Evolutionary conservation across 2,888 invertebrate species (phyloP).

Genomic region (Pedicia rivosa): DNA sequence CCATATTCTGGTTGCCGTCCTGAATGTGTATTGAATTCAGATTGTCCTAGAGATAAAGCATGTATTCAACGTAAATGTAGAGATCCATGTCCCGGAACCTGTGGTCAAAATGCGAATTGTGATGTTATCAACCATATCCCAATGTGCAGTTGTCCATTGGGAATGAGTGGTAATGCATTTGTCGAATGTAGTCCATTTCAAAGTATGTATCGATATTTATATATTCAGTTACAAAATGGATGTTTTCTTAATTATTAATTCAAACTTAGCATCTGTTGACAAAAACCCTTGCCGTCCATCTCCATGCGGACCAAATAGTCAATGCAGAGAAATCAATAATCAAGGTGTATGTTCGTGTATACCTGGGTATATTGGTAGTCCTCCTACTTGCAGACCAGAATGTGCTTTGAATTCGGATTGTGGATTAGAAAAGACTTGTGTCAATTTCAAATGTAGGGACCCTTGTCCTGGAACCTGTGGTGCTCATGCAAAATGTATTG

Average conservation of each 20-base stretch:
- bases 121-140: slow-evolving; percentile 57
- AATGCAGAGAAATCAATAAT: slow-evolving; percentile 45
- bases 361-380: slow-evolving; percentile 45
- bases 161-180: slow-evolving; percentile 57
- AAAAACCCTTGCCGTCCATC: slow-evolving; percentile 48
- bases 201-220: slow-evolving; percentile 36
- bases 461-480: slow-evolving; percentile 64
- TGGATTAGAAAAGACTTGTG: slow-evolving; percentile 46
- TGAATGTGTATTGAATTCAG: slow-evolving; percentile 63
- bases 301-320: slow-evolving; percentile 53
- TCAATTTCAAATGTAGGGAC: slow-evolving; percentile 54
- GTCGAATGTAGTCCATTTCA: slow-evolving; percentile 38
- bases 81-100: slow-evolving; percentile 74
- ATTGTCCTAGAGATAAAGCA: slow-evolving; percentile 59
- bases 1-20: slow-evolving; percentile 64
- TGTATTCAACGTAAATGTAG: slow-evolving; percentile 65
- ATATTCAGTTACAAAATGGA: slow-evolving; percentile 26
- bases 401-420: slow-evolving; percentile 58
- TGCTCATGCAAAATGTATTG: slow-evolving; percentile 48
- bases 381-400: slow-evolving; percentile 55
- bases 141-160: slow-evolving; percentile 45
- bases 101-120: slow-evolving; percentile 60
- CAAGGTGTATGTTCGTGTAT: slow-evolving; percentile 49
- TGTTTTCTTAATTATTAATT: neutral
- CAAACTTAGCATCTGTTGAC: slow-evolving; percentile 27